These are phyloP conservation scores for Aleiodes alternator DNA, from an alignment of 2,888 invertebrate species.

Conservation along the genomic window DNA sequence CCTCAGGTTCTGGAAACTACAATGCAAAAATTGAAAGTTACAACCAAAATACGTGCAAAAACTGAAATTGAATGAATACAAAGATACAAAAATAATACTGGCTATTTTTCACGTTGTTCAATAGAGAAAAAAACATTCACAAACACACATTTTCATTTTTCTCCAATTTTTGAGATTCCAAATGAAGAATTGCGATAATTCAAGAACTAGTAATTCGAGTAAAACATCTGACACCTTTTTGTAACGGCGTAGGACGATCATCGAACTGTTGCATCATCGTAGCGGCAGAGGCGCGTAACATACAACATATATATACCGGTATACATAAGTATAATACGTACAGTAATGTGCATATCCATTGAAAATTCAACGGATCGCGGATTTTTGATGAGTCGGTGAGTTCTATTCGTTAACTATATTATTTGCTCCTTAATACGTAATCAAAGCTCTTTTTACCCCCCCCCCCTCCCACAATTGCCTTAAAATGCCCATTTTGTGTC, in stretches of 20 bases:
- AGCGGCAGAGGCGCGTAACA: constrained; percentile 42
- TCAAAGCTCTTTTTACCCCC: neutral
- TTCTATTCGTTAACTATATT: constrained; percentile 6
- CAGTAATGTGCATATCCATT: constrained; percentile 36
- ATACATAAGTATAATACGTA: constrained; percentile 9
- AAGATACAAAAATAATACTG: too few species aligned
- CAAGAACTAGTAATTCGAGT: neutral
- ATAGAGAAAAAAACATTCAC: too few species aligned
- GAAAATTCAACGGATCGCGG: constrained; percentile 44
- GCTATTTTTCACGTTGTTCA: too few species aligned
- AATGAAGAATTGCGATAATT: constrained; percentile 1
- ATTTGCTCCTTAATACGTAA: constrained; percentile 11
- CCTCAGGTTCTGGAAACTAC: too few species aligned
- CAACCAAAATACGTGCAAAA: too few species aligned
- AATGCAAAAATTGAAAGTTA: too few species aligned
- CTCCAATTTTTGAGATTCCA: neutral
- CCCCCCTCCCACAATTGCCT: too few species aligned
- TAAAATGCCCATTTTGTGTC: too few species aligned
- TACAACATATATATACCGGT: constrained; percentile 41
- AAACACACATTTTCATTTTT: too few species aligned
- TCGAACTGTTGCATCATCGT: constrained; percentile 57
- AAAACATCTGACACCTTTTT: constrained; percentile 55
- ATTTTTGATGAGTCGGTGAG: constrained; percentile 17
- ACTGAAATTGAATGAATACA: too few species aligned
- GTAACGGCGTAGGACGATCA: constrained; percentile 57